These are phyloP conservation scores for Achatina immaculata DNA, from an alignment of 1,140 invertebrate species.

Conservation along the genomic window DNA sequence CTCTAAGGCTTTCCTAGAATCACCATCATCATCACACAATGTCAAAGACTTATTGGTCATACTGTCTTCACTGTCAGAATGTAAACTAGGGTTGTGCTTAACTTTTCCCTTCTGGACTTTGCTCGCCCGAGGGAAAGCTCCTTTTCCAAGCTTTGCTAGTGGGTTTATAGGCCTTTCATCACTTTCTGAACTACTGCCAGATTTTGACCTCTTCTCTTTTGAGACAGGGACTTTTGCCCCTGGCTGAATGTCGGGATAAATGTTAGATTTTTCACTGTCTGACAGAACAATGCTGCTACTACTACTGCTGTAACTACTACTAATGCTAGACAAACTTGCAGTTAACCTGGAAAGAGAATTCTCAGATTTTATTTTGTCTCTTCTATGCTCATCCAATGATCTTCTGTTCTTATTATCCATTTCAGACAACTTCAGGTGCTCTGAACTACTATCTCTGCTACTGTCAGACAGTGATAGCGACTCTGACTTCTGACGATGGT, in stretches of 20 bases:
- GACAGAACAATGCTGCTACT: too few relatives aligned
- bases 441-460: background rate
- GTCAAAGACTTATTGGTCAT: background rate
- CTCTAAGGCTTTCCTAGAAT: slow-evolving; percentile 3
- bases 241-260: background rate
- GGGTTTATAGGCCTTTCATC: slow-evolving; percentile 6
- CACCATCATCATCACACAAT: background rate
- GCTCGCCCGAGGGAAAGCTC: background rate
- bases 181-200: background rate
- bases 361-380: background rate
- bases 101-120: background rate
- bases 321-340: slow-evolving; percentile 15
- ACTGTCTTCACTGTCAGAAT: slow-evolving; percentile 24
- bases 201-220: background rate
- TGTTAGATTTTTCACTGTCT: background rate
- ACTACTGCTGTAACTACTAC: slow-evolving; percentile 10
- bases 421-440: background rate
- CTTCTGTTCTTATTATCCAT: slow-evolving; percentile 1
- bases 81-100: slow-evolving; percentile 9
- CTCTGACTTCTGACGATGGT: background rate
- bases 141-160: background rate
- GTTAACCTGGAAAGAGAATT: slow-evolving; percentile 2
- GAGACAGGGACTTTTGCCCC: background rate
- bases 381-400: background rate
- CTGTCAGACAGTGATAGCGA: background rate